Evolutionary conservation across 2,797 vertebrate species (phyloP).

Genomic region (Sebastes nivosus): DNA sequence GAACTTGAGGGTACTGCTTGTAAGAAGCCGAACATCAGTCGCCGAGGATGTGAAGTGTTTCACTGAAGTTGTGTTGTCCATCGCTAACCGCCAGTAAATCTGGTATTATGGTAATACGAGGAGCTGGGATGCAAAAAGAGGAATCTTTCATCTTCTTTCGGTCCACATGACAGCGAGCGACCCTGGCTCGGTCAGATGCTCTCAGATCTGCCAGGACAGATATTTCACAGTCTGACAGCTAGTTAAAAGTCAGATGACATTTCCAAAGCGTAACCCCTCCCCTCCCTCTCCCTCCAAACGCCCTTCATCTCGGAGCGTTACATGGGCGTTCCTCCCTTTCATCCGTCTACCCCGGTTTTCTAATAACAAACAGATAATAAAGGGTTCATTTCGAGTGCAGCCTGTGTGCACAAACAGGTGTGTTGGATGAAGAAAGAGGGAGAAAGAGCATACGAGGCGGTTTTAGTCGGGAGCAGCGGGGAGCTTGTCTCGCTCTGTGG

Average conservation of each 20-base stretch:
- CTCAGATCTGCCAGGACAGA: slow-evolving; percentile 47
- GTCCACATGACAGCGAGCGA: slow-evolving; percentile 30
- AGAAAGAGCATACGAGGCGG: neutral
- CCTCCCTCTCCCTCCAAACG: neutral
- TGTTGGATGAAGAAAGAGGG: neutral
- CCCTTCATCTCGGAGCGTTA: slow-evolving; percentile 38
- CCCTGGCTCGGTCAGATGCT: slow-evolving; percentile 39
- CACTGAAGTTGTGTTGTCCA: slow-evolving; percentile 46
- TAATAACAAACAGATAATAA: slow-evolving; percentile 17
- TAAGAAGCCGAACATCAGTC: slow-evolving; percentile 38
- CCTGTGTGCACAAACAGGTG: slow-evolving; percentile 6
- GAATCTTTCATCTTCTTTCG: slow-evolving; percentile 45
- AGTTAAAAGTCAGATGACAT: slow-evolving; percentile 51
- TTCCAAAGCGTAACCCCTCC: slow-evolving; percentile 10
- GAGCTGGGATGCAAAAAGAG: neutral
- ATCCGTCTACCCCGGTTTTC: slow-evolving; percentile 20
- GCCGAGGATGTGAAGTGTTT: neutral
- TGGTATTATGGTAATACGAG: slow-evolving; percentile 55
- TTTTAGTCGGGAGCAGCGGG: slow-evolving; percentile 33
- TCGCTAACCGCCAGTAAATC: slow-evolving; percentile 55
- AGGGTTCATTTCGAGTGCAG: slow-evolving; percentile 28
- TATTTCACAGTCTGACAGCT: slow-evolving; percentile 51
- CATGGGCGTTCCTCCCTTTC: slow-evolving; percentile 35
- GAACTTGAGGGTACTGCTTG: slow-evolving; percentile 22
- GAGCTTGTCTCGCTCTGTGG: slow-evolving; percentile 39